Percentiles rank a stretch among this genome's conserved stretches.
Evolutionary conservation across 1,140 invertebrate species (phyloP).

Genomic region (Parasteatoda tepidariorum): DNA sequence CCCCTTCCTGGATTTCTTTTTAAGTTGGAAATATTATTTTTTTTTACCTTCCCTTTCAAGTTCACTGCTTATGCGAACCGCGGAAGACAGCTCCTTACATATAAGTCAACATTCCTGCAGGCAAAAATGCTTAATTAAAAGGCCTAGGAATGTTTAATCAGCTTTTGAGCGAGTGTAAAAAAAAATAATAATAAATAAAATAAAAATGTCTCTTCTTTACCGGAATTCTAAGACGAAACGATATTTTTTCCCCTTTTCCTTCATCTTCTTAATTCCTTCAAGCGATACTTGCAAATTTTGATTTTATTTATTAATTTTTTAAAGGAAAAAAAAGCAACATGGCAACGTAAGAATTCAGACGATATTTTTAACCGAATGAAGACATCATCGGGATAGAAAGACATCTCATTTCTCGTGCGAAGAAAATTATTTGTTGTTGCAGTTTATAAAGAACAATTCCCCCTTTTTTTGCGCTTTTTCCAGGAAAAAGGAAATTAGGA

Average conservation of each 20-base stretch:
- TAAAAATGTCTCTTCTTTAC: conserved; percentile 30
- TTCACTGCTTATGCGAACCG: conserved; percentile 43
- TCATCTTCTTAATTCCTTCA: conserved; percentile 5
- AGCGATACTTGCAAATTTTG: not conserved
- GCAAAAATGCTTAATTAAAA: conserved; percentile 60
- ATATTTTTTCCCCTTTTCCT: conserved; percentile 11
- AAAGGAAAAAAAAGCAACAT: not conserved
- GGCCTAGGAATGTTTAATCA: conserved; percentile 59
- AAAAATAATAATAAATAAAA: no score
- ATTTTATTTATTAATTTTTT: conserved; percentile 4
- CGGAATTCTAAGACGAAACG: conserved; percentile 30
- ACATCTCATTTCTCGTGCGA: conserved; percentile 53
- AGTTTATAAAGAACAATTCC: no score
- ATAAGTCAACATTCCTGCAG: conserved; percentile 57
- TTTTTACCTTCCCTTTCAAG: not conserved
- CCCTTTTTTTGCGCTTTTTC: no score
- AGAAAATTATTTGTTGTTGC: no score
- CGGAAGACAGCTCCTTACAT: conserved; percentile 17
- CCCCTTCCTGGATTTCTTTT: not conserved
- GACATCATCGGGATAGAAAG: conserved; percentile 16
- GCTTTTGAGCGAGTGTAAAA: conserved; percentile 11
- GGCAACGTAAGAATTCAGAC: conserved; percentile 32
- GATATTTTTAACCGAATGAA: conserved; percentile 43
- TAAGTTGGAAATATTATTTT: not conserved
- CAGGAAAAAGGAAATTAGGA: no score